A percentile compares a stretch with the other conserved stretches of the same genome.
These are phyloP conservation scores for Alces alces DNA, from an alignment of 2,113 vertebrate genomes.

Conservation along the genomic window DNA sequence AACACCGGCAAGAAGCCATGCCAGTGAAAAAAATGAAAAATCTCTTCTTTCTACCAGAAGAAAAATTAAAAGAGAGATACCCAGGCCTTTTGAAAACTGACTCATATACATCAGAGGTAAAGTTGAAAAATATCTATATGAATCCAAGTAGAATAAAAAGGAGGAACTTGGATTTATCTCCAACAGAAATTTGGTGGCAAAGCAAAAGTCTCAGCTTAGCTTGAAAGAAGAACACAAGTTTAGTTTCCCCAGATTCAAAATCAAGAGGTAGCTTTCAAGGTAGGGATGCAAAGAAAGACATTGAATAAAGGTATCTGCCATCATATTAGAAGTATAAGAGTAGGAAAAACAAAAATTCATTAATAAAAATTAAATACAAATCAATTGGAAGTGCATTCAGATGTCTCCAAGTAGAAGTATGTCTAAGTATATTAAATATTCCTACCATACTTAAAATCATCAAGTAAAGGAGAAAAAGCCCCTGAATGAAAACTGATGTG, in stretches of 20 bases:
- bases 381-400: slow-evolving; percentile 43
- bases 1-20: rapidly evolving
- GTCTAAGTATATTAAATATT: slow-evolving; percentile 24
- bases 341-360: slow-evolving; percentile 18
- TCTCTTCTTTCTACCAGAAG: not conserved
- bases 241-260: not conserved
- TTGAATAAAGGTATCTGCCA: not conserved
- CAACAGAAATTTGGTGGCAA: not conserved
- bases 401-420: slow-evolving; percentile 31
- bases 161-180: slow-evolving; percentile 9
- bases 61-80: not conserved
- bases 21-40: not conserved
- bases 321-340: not conserved
- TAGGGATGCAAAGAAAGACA: slow-evolving; percentile 10
- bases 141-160: not conserved
- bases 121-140: slow-evolving; percentile 9
- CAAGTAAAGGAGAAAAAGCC: not conserved
- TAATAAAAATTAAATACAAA: slow-evolving; percentile 20
- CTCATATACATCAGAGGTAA: slow-evolving; percentile 48
- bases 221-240: not conserved
- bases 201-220: not conserved
- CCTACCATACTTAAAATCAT: not conserved
- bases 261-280: slow-evolving; percentile 36
- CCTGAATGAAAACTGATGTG: not conserved
- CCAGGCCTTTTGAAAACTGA: not conserved